Conservation (phyloP, 2,888 invertebrate genomes). For the Lissonota sp. region DNA sequence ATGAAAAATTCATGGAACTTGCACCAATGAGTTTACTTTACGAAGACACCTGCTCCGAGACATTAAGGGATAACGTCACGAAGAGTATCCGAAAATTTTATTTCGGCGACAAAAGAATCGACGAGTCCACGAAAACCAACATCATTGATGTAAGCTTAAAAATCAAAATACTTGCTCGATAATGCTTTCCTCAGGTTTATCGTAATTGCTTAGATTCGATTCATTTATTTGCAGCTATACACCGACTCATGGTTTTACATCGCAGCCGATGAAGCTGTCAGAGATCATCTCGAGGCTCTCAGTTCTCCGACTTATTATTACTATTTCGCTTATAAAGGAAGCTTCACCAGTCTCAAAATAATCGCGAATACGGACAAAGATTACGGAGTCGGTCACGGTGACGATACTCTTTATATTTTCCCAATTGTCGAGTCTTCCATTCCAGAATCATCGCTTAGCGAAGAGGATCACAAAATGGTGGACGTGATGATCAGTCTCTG, state of each 20-base stretch:
- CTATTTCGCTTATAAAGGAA: slow-evolving; percentile 88
- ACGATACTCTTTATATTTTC: slow-evolving; percentile 93
- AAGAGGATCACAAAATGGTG: slow-evolving; percentile 86
- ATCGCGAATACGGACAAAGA: slow-evolving; percentile 88
- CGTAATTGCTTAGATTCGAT: not conserved
- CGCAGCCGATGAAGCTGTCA: slow-evolving; percentile 87
- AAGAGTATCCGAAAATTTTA: slow-evolving; percentile 86
- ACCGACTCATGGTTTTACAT: slow-evolving; percentile 90
- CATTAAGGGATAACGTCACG: slow-evolving; percentile 82
- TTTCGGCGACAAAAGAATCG: slow-evolving; percentile 84
- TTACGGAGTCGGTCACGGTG: slow-evolving; percentile 92
- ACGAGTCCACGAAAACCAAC: slow-evolving; percentile 84
- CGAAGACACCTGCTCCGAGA: slow-evolving; percentile 85
- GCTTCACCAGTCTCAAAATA: slow-evolving; percentile 88
- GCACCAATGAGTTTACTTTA: slow-evolving; percentile 87
- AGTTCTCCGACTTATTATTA: slow-evolving; percentile 88
- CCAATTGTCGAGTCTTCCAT: slow-evolving; percentile 87
- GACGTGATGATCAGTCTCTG: slow-evolving; percentile 88
- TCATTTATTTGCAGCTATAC: slow-evolving; percentile 83
- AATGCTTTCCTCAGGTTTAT: not conserved
- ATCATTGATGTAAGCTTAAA: slow-evolving; percentile 86
- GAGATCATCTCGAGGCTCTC: slow-evolving; percentile 83
- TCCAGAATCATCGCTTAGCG: slow-evolving; percentile 85
- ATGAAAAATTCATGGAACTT: slow-evolving; percentile 85
- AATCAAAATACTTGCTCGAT: not conserved